A percentile compares a stretch with the other conserved stretches of the same genome.
Conservation (phyloP, 2,113 vertebrate genomes). For the Girardinichthys multiradiatus region DNA sequence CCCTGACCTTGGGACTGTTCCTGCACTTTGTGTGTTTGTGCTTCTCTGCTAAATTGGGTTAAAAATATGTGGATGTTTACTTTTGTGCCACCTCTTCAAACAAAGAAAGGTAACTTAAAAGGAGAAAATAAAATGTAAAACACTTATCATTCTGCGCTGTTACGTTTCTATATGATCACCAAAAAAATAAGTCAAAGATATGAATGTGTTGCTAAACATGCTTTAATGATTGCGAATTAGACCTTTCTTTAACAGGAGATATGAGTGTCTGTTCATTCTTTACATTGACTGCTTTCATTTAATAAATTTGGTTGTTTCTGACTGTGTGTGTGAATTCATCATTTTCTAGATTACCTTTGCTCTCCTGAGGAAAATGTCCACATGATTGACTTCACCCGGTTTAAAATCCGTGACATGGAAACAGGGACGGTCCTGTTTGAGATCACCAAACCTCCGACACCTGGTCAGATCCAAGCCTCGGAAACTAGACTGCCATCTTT, state of each 20-base stretch:
- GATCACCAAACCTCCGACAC: slow-evolving; percentile 93
- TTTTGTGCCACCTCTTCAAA: too few species aligned
- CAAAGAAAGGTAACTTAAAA: too few species aligned
- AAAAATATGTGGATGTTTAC: too few species aligned
- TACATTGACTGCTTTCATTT: background rate
- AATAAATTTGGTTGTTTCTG: background rate
- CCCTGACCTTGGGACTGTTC: too few species aligned
- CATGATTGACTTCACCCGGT: slow-evolving; percentile 97
- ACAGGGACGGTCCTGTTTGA: slow-evolving; percentile 96
- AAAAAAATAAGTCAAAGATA: too few species aligned
- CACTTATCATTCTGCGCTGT: background rate
- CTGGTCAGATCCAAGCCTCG: slow-evolving; percentile 77
- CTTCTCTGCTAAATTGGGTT: too few species aligned
- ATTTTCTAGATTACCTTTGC: slow-evolving; percentile 91
- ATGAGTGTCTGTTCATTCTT: too few species aligned
- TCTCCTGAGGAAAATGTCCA: slow-evolving; percentile 95
- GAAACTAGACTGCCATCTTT: background rate
- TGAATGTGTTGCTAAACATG: too few species aligned
- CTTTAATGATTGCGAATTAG: too few species aligned
- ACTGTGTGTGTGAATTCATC: background rate
- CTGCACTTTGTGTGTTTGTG: too few species aligned
- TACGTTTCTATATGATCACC: background rate
- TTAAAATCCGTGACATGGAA: slow-evolving; percentile 99
- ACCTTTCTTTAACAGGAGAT: too few species aligned
- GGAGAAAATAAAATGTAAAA: background rate